phyloP scores from a whole-genome alignment of 2,888 invertebrate species.

The Beris chalybata region DNA sequence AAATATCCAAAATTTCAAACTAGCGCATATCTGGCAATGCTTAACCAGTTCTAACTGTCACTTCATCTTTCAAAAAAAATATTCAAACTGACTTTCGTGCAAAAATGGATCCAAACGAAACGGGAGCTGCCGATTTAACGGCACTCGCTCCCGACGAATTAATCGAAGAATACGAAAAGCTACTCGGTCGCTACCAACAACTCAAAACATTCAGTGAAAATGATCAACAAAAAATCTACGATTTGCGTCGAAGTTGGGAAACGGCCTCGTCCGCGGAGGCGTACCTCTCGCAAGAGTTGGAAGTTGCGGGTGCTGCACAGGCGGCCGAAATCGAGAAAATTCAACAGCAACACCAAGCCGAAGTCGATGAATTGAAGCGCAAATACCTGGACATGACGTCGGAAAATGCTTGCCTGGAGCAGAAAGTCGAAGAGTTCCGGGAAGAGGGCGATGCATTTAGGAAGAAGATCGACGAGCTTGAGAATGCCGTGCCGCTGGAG shows the following conservation, averaged over 20 bases:
- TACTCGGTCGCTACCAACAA: conserved; percentile 46
- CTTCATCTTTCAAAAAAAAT: conserved; percentile 5
- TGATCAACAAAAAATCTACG: conserved; percentile 52
- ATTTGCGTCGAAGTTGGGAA: conserved; percentile 50
- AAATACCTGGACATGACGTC: conserved; percentile 16
- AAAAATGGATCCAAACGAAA: conserved; percentile 43
- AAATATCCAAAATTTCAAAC: too few relatives aligned
- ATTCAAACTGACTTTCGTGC: conserved; percentile 11
- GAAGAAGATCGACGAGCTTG: conserved; percentile 20
- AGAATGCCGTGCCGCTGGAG: neutral
- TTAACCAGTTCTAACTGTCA: neutral
- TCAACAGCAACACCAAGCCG: conserved; percentile 24
- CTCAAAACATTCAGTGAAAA: conserved; percentile 46
- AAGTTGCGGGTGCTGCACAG: conserved; percentile 37
- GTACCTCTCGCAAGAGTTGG: conserved; percentile 51
- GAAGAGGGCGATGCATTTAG: conserved; percentile 20
- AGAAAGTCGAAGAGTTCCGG: conserved; percentile 20
- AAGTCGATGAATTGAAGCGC: conserved; percentile 35
- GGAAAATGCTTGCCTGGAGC: conserved; percentile 13
- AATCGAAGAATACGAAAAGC: conserved; percentile 49
- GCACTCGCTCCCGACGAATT: conserved; percentile 46
- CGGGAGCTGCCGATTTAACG: conserved; percentile 38
- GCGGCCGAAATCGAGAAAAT: conserved; percentile 21
- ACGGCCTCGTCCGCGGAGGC: conserved; percentile 49
- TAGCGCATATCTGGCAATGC: neutral